Evolutionary conservation across 1,140 invertebrate species (phyloP).

Genomic region (Drosophila littoralis): DNA sequence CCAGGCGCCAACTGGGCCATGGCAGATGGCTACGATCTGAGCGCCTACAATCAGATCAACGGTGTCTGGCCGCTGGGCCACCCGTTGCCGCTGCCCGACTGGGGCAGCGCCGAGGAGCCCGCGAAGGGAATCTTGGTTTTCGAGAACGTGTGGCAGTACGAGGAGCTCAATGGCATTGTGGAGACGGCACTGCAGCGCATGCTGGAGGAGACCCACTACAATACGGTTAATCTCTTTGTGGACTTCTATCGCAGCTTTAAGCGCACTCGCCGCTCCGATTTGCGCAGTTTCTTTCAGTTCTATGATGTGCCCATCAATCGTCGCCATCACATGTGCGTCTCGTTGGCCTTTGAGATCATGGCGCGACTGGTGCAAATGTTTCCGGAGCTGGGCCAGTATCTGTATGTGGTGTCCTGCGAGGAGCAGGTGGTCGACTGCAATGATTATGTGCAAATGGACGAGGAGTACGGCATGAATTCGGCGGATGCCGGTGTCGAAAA

Average conservation of each 20-base stretch:
- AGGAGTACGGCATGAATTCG: slow-evolving; percentile 86
- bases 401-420: slow-evolving; percentile 94
- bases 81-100: slow-evolving; percentile 89
- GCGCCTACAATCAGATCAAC: slow-evolving; percentile 84
- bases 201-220: slow-evolving; percentile 92
- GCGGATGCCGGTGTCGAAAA: slow-evolving; percentile 90
- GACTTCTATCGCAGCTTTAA: slow-evolving; percentile 91
- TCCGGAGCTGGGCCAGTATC: slow-evolving; percentile 87
- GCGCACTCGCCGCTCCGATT: slow-evolving; percentile 86
- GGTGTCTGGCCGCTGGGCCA: slow-evolving; percentile 87
- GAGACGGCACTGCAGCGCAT: slow-evolving; percentile 91
- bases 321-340: slow-evolving; percentile 94
- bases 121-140: slow-evolving; percentile 84
- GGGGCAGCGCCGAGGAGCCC: slow-evolving; percentile 84
- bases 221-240: slow-evolving; percentile 93
- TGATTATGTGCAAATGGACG: slow-evolving; percentile 87
- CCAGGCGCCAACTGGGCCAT: slow-evolving; percentile 52
- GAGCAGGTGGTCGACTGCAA: slow-evolving; percentile 90
- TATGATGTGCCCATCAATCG: slow-evolving; percentile 91
- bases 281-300: slow-evolving; percentile 89
- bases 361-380: slow-evolving; percentile 87
- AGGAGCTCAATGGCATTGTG: slow-evolving; percentile 90
- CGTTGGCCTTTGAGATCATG: slow-evolving; percentile 92
- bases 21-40: slow-evolving; percentile 82
- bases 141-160: slow-evolving; percentile 88